Base-by-base conservation (phyloP, 92 coral and sea anemone species). In the Parazoanthus darwini region DNA sequence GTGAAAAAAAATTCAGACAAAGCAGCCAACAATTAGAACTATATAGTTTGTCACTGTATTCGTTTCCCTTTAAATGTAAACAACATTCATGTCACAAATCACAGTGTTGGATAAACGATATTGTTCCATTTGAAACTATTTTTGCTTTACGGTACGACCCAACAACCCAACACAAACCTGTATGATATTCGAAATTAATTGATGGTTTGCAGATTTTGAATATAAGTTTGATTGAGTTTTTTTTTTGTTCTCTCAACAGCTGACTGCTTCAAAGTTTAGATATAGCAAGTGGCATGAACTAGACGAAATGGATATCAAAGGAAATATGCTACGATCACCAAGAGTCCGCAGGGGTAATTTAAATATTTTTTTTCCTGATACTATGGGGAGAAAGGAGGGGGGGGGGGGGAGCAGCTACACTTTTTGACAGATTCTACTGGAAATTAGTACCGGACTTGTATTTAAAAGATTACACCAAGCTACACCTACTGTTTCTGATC, bases 241-340 rank as follows among this genome's bases (percentile, higher is more conserved):
- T 38, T 38, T 66, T 44, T 85, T 74, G 10, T 90, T 85, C 39
- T 74, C 68, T 72, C 46, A 66, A 18, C 88, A 97, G 99, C 92
- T 97, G 43, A 95, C 98, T 8, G 89, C 99, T 8, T 97, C 99
- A 3, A 92, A 93, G 37, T 97, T 92, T 76, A 93, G 99, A 23
- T 97, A 97, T 84, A 96, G 98, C 89, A 97, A 94, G 90, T 97
- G 99, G 99, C 99, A 97, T 80, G 99, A 97, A 75, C 91, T 97
- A 4, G 94, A 95, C 59, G 94, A 94, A 79, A 90, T 97, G 92
- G 99, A 97, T 90, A 91, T 97, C 38, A 95, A 89, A 74, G 99
- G 99, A 39, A 95, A 94, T 81, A 97, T 97, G 99, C 75, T 97
- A 48, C 88, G 97, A 86, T 95, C 99, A 3, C 99, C 99, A 2